Evolutionary conservation across 2,797 vertebrate genomes (phyloP), one percentile per base, ranked within the genome.

Genomic region (Notoglanidium macrostoma): DNA sequence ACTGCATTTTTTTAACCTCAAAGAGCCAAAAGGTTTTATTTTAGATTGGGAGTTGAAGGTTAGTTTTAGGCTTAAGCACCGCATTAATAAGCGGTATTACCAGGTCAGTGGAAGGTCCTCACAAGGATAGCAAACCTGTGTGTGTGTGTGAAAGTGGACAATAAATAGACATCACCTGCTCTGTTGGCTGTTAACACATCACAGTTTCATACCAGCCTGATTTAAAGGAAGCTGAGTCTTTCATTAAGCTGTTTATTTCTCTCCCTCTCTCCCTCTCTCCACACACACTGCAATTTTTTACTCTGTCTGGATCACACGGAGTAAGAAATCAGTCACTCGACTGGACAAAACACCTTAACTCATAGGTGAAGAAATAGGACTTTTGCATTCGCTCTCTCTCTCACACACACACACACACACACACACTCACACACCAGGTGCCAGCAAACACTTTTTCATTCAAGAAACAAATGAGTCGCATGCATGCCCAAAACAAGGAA

Each of bases 161-260:
- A 70, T 85, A 82, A 85, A 85, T 32, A 83, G 79, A 21, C 9
- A 73, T 82, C 74, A 76, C 54, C 86, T 83, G 67, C 21, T 46
- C 85, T 32, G n/a, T 40, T 61, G 51, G 73, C 40, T 51, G 40
- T 73, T 74, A 74, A 74, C 44, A 49, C 40, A 74, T 26, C 72
- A 49, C 72, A 26, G 15, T 55, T 19, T 77, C n/a, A 72, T 14
- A 46, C 29, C 29, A 40, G 59, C 54, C 44, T 82, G 85, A n/a
- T n/a, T 73, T 78, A 83, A 70, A 70, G 23, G n/a, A 79, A 85
- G 68, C 29, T 89, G 51, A 70, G 85, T 86, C 88, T 87, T 86
- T 90, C 80, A 87, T 89, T 86, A 89, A 83, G 46, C 26, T 29
- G 73, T 76, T 54, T 51, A 12, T 73, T 1, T 73, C 21, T 15